phyloP scores from a whole-genome alignment of 2,888 invertebrate genomes.

The Diarsia mendica region DNA sequence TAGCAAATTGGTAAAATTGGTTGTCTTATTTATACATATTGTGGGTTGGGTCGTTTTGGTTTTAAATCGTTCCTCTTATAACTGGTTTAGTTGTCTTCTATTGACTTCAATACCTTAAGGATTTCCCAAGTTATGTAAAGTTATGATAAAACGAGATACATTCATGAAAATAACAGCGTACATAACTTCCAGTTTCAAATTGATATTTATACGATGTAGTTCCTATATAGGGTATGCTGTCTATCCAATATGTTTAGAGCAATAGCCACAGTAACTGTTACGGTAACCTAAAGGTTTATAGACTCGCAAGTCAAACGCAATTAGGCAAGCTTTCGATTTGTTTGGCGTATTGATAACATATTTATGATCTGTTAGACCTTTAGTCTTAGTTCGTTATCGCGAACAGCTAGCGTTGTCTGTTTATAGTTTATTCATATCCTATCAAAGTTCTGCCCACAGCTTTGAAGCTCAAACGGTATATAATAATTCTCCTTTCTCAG shows the following conservation, averaged over 20 bases:
- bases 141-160: not conserved
- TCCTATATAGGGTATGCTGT: not conserved
- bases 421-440: constrained; percentile 35
- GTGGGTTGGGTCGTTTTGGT: not conserved
- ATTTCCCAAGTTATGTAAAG: not conserved
- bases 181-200: not conserved
- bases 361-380: constrained; percentile 50
- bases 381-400: constrained; percentile 49
- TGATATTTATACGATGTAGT: not conserved
- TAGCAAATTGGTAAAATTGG: not conserved
- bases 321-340: constrained; percentile 44
- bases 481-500: not conserved
- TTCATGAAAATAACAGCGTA: not conserved
- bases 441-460: constrained; percentile 37
- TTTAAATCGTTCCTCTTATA: not conserved
- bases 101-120: not conserved
- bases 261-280: not conserved
- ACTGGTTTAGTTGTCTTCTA: not conserved
- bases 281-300: constrained; percentile 9
- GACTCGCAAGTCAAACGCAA: constrained; percentile 44
- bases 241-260: not conserved
- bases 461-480: constrained; percentile 16
- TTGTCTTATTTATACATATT: not conserved
- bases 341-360: constrained; percentile 43
- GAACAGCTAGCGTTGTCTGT: constrained; percentile 24